Evolutionary conservation across 2,113 vertebrate species (phyloP).

Genomic region (Misgurnus mizolepis): DNA sequence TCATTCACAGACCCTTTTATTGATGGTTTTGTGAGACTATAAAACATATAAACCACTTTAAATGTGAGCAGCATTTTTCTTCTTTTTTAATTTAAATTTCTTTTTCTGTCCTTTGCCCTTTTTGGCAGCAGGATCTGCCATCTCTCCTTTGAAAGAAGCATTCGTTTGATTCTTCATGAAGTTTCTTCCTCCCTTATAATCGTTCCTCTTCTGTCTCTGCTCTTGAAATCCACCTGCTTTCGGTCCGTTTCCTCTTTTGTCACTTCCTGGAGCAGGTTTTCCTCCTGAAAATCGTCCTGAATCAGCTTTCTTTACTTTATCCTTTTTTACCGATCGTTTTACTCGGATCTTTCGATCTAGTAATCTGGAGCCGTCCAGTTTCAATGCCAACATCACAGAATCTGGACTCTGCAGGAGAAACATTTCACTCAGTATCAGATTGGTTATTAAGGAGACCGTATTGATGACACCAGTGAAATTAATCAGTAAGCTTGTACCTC

Average conservation of each 20-base stretch:
- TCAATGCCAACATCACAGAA: conserved; percentile 86
- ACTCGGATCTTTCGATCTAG: conserved; percentile 84
- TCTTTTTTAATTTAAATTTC: conserved; percentile 58
- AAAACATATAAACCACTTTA: conserved; percentile 10
- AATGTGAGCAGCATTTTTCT: conserved; percentile 26
- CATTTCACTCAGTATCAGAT: not conserved
- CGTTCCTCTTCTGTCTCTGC: not conserved
- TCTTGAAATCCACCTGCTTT: conserved; percentile 35
- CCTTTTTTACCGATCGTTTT: conserved; percentile 77
- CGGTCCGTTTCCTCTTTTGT: not conserved
- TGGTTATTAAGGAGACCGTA: not conserved
- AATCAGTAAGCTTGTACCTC: conserved; percentile 72
- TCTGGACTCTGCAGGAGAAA: conserved; percentile 76
- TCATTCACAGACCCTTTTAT: not conserved
- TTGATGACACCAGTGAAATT: not conserved
- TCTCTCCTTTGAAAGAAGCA: conserved; percentile 81
- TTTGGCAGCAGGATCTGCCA: conserved; percentile 64
- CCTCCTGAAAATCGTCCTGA: not conserved
- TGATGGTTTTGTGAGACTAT: not conserved
- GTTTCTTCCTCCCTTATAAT: conserved; percentile 4
- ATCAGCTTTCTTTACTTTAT: conserved; percentile 43
- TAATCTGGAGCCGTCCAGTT: conserved; percentile 82
- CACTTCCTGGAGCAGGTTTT: not conserved
- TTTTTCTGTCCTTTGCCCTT: conserved; percentile 68
- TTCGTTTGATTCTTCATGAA: conserved; percentile 13